These are phyloP conservation scores for Drosophila demipolita DNA, from an alignment of 2,888 invertebrate species.

Conservation along the genomic window DNA sequence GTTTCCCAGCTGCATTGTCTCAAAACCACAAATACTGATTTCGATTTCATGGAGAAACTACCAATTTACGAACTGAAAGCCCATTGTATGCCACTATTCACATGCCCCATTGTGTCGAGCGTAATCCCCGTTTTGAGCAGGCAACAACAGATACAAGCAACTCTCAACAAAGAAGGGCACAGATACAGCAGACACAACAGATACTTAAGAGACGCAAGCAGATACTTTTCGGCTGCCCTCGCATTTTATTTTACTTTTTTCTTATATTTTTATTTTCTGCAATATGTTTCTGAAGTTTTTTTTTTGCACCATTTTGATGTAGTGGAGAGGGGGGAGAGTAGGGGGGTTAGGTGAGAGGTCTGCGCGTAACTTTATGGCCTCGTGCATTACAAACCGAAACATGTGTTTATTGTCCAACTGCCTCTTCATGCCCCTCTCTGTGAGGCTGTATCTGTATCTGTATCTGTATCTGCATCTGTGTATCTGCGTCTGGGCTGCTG, in stretches of 20 bases:
- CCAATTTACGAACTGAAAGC: slow-evolving; percentile 3
- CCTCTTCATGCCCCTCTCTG: slow-evolving; percentile 14
- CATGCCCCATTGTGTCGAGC: slow-evolving; percentile 28
- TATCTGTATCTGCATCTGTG: neutral
- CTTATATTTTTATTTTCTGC: slow-evolving; percentile 31
- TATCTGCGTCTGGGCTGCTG: slow-evolving; percentile 51
- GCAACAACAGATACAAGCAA: slow-evolving; percentile 2
- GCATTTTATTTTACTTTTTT: slow-evolving; percentile 45
- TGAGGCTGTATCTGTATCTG: neutral
- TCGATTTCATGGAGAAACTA: neutral
- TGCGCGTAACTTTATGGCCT: slow-evolving; percentile 68
- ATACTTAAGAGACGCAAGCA: slow-evolving; percentile 46
- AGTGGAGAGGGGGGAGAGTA: slow-evolving; percentile 8
- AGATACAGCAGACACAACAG: slow-evolving; percentile 18
- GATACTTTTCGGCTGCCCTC: slow-evolving; percentile 70
- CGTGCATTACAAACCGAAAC: slow-evolving; percentile 79
- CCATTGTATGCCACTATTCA: neutral
- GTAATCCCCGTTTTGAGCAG: slow-evolving; percentile 31
- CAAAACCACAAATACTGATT: neutral
- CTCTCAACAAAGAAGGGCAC: slow-evolving; percentile 41
- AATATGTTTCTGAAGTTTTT: neutral
- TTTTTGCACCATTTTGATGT: slow-evolving; percentile 51
- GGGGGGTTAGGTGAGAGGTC: neutral
- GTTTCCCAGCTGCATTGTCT: neutral
- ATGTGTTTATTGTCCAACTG: slow-evolving; percentile 79